phyloP scores from a whole-genome alignment of 1,140 invertebrate species.

The Ladona fulva region DNA sequence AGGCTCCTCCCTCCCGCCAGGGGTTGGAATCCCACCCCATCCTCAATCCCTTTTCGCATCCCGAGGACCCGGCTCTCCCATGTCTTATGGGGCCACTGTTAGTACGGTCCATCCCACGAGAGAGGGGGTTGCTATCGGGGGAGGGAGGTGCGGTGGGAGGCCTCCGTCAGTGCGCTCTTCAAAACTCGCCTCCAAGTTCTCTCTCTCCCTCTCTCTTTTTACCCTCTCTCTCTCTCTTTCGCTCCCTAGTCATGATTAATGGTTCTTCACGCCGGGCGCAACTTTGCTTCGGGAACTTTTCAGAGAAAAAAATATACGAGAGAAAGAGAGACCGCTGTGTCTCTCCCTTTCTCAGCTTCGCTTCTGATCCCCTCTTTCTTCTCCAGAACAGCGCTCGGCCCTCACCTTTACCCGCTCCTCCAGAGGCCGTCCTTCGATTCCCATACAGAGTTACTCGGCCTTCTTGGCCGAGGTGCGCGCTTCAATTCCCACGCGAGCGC shows the following conservation, averaged over 20 bases:
- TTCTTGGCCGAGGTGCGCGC: too few relatives aligned
- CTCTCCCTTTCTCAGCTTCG: conserved; percentile 12
- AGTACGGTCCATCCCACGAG: neutral
- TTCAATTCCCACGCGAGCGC: too few relatives aligned
- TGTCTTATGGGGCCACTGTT: neutral
- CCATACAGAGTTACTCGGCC: neutral
- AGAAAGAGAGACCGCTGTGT: conserved; percentile 6
- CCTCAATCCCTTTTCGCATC: neutral
- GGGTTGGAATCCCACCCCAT: neutral
- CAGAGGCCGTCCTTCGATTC: neutral
- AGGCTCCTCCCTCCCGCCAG: neutral
- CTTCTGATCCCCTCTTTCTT: neutral
- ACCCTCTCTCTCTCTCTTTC: neutral
- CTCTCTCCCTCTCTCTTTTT: neutral
- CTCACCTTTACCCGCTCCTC: neutral
- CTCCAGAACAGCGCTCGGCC: too few relatives aligned
- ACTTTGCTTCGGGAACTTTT: conserved; percentile 1
- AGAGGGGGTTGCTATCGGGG: neutral
- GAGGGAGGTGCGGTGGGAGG: neutral
- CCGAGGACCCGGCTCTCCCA: too few relatives aligned
- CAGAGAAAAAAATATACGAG: neutral
- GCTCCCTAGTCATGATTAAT: conserved; percentile 7
- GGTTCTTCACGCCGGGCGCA: conserved; percentile 1
- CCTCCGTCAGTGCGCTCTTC: conserved; percentile 10
- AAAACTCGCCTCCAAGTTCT: neutral